phyloP scores from a whole-genome alignment of 2,888 invertebrate species.

The Gymnoscelis rufifasciata region DNA sequence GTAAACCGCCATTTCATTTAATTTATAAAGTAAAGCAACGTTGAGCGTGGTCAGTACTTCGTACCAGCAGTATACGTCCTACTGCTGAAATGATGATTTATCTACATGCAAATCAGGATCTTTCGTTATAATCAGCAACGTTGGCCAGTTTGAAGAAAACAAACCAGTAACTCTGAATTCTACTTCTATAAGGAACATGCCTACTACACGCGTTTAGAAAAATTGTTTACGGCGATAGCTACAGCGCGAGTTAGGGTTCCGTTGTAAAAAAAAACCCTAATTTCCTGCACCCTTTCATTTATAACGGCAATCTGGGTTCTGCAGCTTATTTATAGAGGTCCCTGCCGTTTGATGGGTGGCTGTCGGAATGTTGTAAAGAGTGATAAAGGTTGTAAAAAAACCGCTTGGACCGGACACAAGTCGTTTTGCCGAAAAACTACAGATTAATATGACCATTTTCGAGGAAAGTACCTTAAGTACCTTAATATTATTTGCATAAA shows the following conservation, averaged over 20 bases:
- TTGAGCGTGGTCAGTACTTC: too few species aligned
- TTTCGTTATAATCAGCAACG: too few species aligned
- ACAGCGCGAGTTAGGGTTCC: constrained; percentile 54
- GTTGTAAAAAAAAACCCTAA: constrained; percentile 78
- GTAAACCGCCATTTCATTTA: too few species aligned
- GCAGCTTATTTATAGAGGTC: constrained; percentile 75
- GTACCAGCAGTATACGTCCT: too few species aligned
- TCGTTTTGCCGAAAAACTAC: neutral
- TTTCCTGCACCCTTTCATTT: constrained; percentile 79
- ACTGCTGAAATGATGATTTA: too few species aligned
- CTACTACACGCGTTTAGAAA: constrained; percentile 55
- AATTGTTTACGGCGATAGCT: constrained; percentile 67
- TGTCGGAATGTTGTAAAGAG: constrained; percentile 65
- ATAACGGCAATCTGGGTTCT: constrained; percentile 73
- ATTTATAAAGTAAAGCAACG: too few species aligned
- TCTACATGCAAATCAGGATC: too few species aligned
- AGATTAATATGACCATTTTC: neutral
- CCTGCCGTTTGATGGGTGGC: constrained; percentile 68
- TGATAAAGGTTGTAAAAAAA: constrained; percentile 71
- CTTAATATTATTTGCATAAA: neutral
- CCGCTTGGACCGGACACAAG: constrained; percentile 38
- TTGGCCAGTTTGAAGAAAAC: too few species aligned
- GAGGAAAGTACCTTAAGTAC: neutral
- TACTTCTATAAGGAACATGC: neutral
- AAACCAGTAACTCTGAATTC: too few species aligned